Evolutionary conservation across 2,888 invertebrate species (phyloP), one percentile per base, ranked within the genome.

Genomic region (Drosophila leonis): DNA sequence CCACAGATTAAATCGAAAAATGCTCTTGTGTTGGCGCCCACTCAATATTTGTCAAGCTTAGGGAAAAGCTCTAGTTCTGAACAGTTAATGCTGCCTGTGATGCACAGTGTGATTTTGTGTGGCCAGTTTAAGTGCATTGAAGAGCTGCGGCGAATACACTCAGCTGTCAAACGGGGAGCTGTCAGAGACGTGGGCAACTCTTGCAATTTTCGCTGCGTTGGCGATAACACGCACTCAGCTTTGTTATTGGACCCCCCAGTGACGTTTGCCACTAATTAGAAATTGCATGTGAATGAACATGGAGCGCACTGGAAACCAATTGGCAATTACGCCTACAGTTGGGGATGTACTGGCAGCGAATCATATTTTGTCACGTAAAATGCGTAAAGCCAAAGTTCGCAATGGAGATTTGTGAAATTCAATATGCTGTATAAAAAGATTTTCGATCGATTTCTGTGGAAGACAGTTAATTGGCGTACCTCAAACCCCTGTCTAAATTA

Each of bases 201-300:
- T 13, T 46, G 46, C 18, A 46, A 70, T 87, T 83, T 88, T 55
- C 72, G 88, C 79, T 71, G 75, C 52, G 77, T 75, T 44, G 80
- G 74, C 66, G 65, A 70, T 67, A 67, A 57, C 77, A 75, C 74
- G 62, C 77, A 72, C 63, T 65, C 52, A 65, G 80, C 65, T 75
- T 63, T 66, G 75, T 78, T 80, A 76, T 82, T 64, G 65, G 79
- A 59, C 69, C 78, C 66, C 65, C 69, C 75, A 72, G 80, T 81
- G 72, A 62, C 71, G 63, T 74, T 74, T 72, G 63, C 67, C 69
- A 82, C 84, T 86, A 85, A 88, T 88, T 85, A 88, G 75, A 86
- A 84, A 82, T 62, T 66, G 74, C 78, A 57, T 27, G 51, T 56
- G 52, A 57, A 39, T 15, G 60, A 27, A 63, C 46, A 63, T 52